A percentile compares a stretch with the other conserved stretches of the same genome.
phyloP scores from a whole-genome alignment of 2,888 invertebrate genomes.

The Petrophora chlorosata region DNA sequence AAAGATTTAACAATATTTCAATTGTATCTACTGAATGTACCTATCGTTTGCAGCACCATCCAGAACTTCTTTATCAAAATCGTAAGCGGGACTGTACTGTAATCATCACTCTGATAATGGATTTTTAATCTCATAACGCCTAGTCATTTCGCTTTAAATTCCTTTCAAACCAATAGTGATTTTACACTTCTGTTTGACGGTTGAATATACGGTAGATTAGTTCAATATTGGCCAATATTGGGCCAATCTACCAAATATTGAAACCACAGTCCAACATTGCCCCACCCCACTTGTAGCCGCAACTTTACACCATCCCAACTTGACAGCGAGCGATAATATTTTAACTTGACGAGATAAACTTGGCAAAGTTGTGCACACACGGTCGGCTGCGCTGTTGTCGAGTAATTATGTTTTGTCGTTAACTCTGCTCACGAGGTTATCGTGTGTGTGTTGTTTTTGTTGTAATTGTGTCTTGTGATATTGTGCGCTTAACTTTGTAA shows the following conservation, averaged over 20 bases:
- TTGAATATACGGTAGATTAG: too few relatives aligned
- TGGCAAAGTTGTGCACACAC: slow-evolving; percentile 28
- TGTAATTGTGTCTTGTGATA: slow-evolving; percentile 17
- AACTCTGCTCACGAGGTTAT: slow-evolving; percentile 18
- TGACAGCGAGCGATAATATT: slow-evolving; percentile 40
- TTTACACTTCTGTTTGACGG: too few relatives aligned
- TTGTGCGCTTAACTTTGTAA: slow-evolving; percentile 12
- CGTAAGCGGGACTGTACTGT: too few relatives aligned
- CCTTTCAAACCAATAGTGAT: too few relatives aligned
- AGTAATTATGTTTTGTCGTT: slow-evolving; percentile 27
- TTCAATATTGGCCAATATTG: background rate
- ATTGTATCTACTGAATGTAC: too few relatives aligned
- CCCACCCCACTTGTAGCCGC: slow-evolving; percentile 18
- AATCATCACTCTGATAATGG: too few relatives aligned
- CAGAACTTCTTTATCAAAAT: too few relatives aligned
- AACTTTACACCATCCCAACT: slow-evolving; percentile 31
- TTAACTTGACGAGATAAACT: slow-evolving; percentile 42
- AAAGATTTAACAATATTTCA: too few relatives aligned
- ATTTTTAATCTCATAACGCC: too few relatives aligned
- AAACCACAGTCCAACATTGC: slow-evolving; percentile 1
- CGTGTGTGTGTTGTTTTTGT: slow-evolving; percentile 7
- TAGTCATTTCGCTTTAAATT: too few relatives aligned
- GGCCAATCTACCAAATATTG: too few relatives aligned
- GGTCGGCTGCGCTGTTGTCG: slow-evolving; percentile 21
- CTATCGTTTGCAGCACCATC: too few relatives aligned